Evolutionary conservation across 2,797 vertebrate species (phyloP).

Genomic region (Acropternis orthonyx): DNA sequence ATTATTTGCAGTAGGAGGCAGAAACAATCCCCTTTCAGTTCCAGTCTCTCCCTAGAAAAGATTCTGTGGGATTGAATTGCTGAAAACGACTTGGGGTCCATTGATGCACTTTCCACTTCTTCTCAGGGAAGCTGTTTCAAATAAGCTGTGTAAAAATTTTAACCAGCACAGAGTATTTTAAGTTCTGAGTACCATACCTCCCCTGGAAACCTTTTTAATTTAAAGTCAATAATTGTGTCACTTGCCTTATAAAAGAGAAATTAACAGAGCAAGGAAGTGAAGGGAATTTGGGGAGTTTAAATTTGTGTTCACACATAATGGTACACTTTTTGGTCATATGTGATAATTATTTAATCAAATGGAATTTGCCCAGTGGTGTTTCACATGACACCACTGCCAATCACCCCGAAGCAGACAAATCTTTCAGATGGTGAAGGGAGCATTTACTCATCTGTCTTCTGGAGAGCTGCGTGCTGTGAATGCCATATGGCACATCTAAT

Average conservation of each 20-base stretch:
- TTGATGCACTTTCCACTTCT: background rate
- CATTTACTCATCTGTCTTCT: background rate
- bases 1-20: background rate
- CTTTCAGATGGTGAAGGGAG: background rate
- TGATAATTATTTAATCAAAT: conserved; percentile 47
- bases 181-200: background rate
- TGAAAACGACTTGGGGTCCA: background rate
- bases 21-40: background rate
- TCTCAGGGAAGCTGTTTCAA: background rate
- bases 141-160: background rate
- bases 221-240: background rate
- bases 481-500: background rate
- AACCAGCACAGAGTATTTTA: background rate
- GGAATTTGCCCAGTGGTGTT: conserved; percentile 10
- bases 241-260: background rate
- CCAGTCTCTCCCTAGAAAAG: background rate
- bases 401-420: conserved; percentile 42
- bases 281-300: background rate
- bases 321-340: conserved; percentile 4
- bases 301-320: background rate
- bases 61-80: background rate
- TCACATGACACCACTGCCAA: conserved; percentile 29
- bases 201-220: background rate
- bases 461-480: background rate
- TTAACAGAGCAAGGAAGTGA: conserved; percentile 13